Base-by-base conservation (phyloP, 2,797 vertebrate genomes). In the Lindbergichthys nudifrons region DNA sequence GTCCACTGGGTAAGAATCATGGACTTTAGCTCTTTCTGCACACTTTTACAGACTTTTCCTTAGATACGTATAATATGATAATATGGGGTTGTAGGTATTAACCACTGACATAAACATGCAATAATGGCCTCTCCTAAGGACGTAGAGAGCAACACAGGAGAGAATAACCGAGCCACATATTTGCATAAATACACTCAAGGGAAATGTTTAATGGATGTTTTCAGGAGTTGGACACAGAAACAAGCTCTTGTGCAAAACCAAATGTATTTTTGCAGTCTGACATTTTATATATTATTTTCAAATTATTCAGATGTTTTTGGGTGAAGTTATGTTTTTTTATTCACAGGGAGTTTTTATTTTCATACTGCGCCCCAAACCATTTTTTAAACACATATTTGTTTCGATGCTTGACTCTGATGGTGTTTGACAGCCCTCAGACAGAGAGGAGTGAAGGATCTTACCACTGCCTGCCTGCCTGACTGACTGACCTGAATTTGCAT, bases 401-500 rank as follows among this genome's bases (percentile, higher is more conserved):
- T 26, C 23, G 57, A 10, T 45, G 52, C 56, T 42, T 12, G 63
- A 62, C 41, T 72, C 3, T 70, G 56, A 82, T 63, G 58, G 47
- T 51, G 64, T 80, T 65, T 85, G 75, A 75, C 67, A 69, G 65
- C 60, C 50, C 12, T n/a, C 54, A 75, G 52, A 73, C 70, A 14
- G 2, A 23, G 36, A 52, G 41, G 64, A 60, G 14, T 79, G 65
- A 84, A 73, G 59, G 75, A 79, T 83, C 62, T 59, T 63, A 62
- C 52, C 75, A 65, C 80, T 73, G 67, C 80, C 67, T 73, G 67
- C 80, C 67, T 73, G 70, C 66, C 77, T 71, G 67, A 79, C 63
- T 69, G 73, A 61, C 72, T 81, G 84, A 84, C 86, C 80, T 72
- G 50, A 85, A 86, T 90, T 88, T 80, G 61, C 84, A 88, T 92